phyloP scores from a whole-genome alignment of 1,140 invertebrate species.

The Callitettix versicolor region DNA sequence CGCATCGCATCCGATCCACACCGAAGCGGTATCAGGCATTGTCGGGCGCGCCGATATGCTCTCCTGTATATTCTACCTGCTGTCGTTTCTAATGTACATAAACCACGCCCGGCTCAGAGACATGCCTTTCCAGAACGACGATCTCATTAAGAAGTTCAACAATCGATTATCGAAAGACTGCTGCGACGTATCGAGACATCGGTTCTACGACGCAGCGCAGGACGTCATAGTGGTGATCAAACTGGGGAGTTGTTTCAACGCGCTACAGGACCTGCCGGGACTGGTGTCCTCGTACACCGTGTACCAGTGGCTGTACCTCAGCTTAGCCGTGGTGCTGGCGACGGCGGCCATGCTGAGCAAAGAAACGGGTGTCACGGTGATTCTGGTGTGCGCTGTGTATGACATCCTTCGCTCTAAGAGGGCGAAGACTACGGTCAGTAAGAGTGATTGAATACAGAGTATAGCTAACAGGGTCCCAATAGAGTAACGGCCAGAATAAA shows the following conservation, averaged over 20 bases:
- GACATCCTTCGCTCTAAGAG: constrained; percentile 15
- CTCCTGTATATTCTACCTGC: constrained; percentile 81
- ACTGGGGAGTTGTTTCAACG: not conserved
- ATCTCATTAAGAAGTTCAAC: not conserved
- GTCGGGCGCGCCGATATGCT: constrained; percentile 90
- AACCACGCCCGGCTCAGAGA: constrained; percentile 35
- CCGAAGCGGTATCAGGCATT: constrained; percentile 91
- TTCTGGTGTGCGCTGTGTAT: constrained; percentile 20
- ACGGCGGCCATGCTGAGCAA: constrained; percentile 24
- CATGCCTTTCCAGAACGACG: not conserved
- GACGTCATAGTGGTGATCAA: not conserved
- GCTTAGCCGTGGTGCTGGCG: constrained; percentile 18
- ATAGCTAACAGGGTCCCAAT: too few species aligned
- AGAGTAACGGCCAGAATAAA: too few species aligned
- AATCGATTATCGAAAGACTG: not conserved
- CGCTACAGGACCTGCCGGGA: not conserved
- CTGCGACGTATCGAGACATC: not conserved
- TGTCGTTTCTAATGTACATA: constrained; percentile 72
- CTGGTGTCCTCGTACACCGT: not conserved
- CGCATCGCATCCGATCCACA: constrained; percentile 91
- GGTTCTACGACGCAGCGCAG: not conserved
- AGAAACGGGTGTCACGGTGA: constrained; percentile 23
- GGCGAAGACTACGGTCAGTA: constrained; percentile 2
- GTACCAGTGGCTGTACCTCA: constrained; percentile 9
- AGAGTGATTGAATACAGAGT: too few species aligned